Evolutionary conservation across 1,140 invertebrate genomes (phyloP).

Genomic region (Drosophila kikkawai): DNA sequence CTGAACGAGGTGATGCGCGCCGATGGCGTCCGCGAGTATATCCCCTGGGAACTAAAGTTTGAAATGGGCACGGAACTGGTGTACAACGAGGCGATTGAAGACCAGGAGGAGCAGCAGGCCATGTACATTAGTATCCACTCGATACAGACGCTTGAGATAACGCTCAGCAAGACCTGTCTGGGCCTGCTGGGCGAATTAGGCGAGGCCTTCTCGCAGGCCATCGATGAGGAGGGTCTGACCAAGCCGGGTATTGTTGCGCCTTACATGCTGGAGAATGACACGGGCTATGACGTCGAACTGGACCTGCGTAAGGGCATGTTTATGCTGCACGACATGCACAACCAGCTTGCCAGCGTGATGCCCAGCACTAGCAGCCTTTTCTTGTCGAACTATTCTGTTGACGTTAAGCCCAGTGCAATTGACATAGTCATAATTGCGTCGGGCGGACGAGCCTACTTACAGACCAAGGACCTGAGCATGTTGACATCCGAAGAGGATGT

Average conservation of each 20-base stretch:
- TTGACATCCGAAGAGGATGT: conserved; percentile 44
- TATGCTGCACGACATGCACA: conserved; percentile 75
- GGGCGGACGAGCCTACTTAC: conserved; percentile 73
- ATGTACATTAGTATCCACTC: conserved; percentile 87
- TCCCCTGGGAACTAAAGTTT: conserved; percentile 94
- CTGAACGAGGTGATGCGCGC: conserved; percentile 90
- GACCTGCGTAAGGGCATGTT: conserved; percentile 86
- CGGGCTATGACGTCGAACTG: conserved; percentile 89
- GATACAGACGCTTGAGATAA: conserved; percentile 92
- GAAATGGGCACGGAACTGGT: conserved; percentile 87
- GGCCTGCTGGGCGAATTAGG: conserved; percentile 88
- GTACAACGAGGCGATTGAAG: conserved; percentile 33
- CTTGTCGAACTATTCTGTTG: conserved; percentile 4
- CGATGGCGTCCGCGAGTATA: conserved; percentile 86
- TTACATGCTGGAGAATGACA: conserved; percentile 93
- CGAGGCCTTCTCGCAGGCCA: conserved; percentile 89
- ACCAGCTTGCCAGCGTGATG: conserved; percentile 14
- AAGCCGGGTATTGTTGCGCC: conserved; percentile 88
- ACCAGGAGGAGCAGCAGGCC: conserved; percentile 77
- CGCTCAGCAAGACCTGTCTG: conserved; percentile 95
- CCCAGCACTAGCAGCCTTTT: conserved; percentile 30
- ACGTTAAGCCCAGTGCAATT: conserved; percentile 61
- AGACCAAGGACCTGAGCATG: conserved; percentile 72
- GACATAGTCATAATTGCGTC: conserved; percentile 65
- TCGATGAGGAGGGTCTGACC: conserved; percentile 84